These are phyloP conservation scores for Axis porcinus DNA, from an alignment of 2,113 vertebrate genomes.

Conservation along the genomic window DNA sequence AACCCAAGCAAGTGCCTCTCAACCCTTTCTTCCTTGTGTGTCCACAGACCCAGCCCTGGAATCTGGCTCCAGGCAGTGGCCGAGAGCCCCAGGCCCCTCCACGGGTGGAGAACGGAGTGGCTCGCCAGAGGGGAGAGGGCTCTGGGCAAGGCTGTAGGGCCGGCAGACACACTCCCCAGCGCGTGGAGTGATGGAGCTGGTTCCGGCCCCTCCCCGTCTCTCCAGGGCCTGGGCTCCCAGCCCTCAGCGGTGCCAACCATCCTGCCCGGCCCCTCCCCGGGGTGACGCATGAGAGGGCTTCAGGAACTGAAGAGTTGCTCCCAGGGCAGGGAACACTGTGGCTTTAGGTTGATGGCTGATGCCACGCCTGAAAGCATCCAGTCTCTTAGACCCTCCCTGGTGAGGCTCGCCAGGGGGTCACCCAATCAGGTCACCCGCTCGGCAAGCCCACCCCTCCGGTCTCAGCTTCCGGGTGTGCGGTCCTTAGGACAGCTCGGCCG, in stretches of 20 bases:
- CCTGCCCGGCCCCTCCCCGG: neutral
- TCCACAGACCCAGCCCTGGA: neutral
- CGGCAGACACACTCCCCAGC: neutral
- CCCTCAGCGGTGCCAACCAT: neutral
- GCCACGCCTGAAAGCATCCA: neutral
- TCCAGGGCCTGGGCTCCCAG: neutral
- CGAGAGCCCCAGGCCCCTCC: neutral
- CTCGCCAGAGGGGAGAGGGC: neutral
- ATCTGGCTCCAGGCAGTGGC: neutral
- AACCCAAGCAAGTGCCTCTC: neutral
- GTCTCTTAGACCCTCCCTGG: neutral
- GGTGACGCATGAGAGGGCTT: neutral
- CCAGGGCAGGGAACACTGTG: neutral
- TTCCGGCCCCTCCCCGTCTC: neutral
- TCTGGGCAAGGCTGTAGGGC: neutral
- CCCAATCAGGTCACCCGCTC: neutral
- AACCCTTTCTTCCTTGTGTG: neutral
- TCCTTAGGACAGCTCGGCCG: too few relatives aligned
- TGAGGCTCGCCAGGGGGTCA: neutral
- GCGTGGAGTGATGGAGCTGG: rapidly evolving
- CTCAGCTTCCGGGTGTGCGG: neutral
- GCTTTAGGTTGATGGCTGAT: neutral
- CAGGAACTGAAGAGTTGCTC: neutral
- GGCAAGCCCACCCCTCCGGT: neutral
- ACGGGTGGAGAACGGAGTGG: neutral